phyloP scores from a whole-genome alignment of 1,140 invertebrate species.

The Hyles euphorbiae region DNA sequence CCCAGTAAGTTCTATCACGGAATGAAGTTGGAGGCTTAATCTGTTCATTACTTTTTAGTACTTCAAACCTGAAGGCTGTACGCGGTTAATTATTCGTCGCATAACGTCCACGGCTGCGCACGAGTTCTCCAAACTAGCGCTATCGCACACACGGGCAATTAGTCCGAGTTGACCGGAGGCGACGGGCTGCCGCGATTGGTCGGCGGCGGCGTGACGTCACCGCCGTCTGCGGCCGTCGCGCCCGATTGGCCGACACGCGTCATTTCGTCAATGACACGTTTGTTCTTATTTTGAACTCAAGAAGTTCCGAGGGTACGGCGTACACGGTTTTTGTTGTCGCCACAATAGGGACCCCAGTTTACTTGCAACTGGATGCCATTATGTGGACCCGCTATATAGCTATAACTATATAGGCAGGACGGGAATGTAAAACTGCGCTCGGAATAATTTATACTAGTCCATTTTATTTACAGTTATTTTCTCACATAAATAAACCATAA shows the following conservation, averaged over 20 bases:
- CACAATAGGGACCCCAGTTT: constrained; percentile 33
- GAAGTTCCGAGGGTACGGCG: constrained; percentile 41
- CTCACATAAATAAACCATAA: too few relatives aligned
- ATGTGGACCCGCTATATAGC: constrained; percentile 9
- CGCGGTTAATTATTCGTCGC: too few relatives aligned
- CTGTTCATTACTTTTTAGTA: too few relatives aligned
- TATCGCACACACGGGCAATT: constrained; percentile 74
- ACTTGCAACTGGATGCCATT: constrained; percentile 30
- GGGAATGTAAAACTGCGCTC: too few relatives aligned
- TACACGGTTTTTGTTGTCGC: constrained; percentile 54
- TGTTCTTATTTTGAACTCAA: constrained; percentile 72
- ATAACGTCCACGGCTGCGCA: constrained; percentile 47
- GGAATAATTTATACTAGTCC: too few relatives aligned
- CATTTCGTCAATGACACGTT: constrained; percentile 73
- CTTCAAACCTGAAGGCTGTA: too few relatives aligned
- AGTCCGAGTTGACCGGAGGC: constrained; percentile 72
- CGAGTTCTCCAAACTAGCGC: constrained; percentile 58
- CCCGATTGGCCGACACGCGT: constrained; percentile 72
- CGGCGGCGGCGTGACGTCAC: constrained; percentile 60
- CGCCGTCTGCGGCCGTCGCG: constrained; percentile 66
- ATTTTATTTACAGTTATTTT: too few relatives aligned
- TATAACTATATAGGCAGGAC: too few relatives aligned
- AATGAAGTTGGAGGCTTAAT: too few relatives aligned
- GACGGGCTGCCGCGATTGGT: constrained; percentile 59
- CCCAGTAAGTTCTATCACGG: too few relatives aligned